Conservation (phyloP, 2,113 vertebrate species). For the Myrmecophaga tridactyla region DNA sequence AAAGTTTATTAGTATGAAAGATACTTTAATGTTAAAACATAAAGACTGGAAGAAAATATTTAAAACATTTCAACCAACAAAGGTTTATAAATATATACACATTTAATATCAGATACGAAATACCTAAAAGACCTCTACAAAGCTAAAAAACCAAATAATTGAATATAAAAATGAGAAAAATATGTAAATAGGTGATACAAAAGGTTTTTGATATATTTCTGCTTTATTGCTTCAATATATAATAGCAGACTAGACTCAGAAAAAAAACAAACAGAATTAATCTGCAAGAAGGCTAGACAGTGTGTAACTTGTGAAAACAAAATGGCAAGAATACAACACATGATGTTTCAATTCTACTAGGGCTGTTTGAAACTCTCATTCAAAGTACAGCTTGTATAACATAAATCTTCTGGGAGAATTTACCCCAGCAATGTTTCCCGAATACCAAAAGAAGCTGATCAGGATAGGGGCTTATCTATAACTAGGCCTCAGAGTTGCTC, state of each 20-base stretch:
- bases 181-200: neutral
- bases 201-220: neutral
- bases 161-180: neutral
- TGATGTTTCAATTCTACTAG: neutral
- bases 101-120: too few species aligned
- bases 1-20: neutral
- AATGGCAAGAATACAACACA: neutral
- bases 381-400: neutral
- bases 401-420: neutral
- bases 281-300: neutral
- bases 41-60: neutral
- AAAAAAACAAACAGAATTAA: neutral
- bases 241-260: neutral
- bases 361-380: neutral
- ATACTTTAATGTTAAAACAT: neutral
- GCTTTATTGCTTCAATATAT: neutral
- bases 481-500: too few species aligned
- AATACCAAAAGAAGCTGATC: slow-evolving; percentile 7
- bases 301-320: neutral
- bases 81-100: neutral
- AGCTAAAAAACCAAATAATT: slow-evolving; percentile 14
- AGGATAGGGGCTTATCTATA: neutral
- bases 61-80: neutral
- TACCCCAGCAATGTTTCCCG: neutral
- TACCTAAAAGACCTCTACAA: slow-evolving; percentile 8